Evolutionary conservation across 2,113 vertebrate species (phyloP).

Genomic region (Proteles cristata): DNA sequence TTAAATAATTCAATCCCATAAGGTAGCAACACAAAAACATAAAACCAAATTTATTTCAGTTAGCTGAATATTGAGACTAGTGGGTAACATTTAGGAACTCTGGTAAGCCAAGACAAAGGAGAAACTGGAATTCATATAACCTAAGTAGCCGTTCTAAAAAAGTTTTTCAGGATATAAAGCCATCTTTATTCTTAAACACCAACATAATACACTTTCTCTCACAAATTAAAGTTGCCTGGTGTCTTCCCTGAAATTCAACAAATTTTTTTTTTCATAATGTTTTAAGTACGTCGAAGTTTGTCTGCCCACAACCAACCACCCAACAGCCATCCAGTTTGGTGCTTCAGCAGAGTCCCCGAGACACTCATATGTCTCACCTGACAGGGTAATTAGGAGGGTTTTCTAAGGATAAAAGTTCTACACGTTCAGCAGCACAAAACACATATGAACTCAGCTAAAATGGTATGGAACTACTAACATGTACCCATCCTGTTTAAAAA

Average conservation of each 20-base stretch:
- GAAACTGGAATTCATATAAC: neutral
- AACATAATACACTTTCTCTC: neutral
- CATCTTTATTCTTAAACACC: neutral
- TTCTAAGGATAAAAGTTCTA: neutral
- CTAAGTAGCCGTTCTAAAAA: neutral
- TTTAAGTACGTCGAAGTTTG: neutral
- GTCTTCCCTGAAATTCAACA: neutral
- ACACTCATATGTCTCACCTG: neutral
- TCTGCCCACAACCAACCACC: neutral
- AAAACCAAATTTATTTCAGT: neutral
- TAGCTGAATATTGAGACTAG: neutral
- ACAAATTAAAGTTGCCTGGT: neutral
- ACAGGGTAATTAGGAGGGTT: neutral
- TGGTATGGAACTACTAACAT: neutral
- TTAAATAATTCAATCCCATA: neutral
- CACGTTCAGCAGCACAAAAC: neutral
- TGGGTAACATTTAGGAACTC: neutral
- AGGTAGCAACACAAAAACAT: conserved; percentile 33
- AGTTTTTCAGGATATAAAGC: conserved; percentile 13
- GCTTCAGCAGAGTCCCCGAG: neutral
- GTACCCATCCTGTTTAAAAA: neutral
- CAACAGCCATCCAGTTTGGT: neutral
- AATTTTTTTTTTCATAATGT: neutral
- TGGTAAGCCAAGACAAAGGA: neutral
- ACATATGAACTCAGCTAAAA: neutral